phyloP scores from a whole-genome alignment of 2,113 vertebrate species.

The Microtus montanus region DNA sequence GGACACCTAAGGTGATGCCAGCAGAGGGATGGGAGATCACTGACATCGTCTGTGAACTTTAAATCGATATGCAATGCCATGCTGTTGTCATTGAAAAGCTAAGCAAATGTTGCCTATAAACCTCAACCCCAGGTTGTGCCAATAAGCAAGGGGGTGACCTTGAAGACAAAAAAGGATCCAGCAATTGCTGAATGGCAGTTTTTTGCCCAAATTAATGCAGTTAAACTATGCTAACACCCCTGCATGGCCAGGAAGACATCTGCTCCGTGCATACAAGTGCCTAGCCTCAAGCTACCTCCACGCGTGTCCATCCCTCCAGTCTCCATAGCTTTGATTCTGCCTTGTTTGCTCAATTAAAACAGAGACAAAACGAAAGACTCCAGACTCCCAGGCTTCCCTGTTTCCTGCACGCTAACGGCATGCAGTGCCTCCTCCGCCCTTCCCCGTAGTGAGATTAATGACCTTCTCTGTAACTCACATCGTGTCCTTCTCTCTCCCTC shows the following conservation, averaged over 20 bases:
- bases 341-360: slow-evolving; percentile 77
- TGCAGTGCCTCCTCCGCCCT: slow-evolving; percentile 84
- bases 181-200: slow-evolving; percentile 64
- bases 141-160: slow-evolving; percentile 47
- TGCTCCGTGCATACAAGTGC: slow-evolving; percentile 30
- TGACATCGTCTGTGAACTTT: slow-evolving; percentile 52
- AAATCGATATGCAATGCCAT: neutral
- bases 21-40: slow-evolving; percentile 31
- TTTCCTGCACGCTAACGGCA: slow-evolving; percentile 82
- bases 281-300: neutral
- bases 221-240: slow-evolving; percentile 66
- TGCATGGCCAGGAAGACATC: slow-evolving; percentile 70
- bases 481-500: slow-evolving; percentile 98
- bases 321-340: slow-evolving; percentile 85
- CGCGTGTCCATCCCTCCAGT: slow-evolving; percentile 73
- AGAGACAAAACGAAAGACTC: neutral
- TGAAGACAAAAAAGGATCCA: slow-evolving; percentile 50
- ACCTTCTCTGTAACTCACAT: slow-evolving; percentile 96
- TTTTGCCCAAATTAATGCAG: slow-evolving; percentile 51
- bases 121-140: slow-evolving; percentile 53
- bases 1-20: slow-evolving; percentile 43
- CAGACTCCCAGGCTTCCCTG: slow-evolving; percentile 49
- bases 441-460: slow-evolving; percentile 89
- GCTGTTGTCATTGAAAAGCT: slow-evolving; percentile 56
- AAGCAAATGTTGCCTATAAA: slow-evolving; percentile 1